Evolutionary conservation across 2,888 invertebrate genomes (phyloP).

Genomic region (Catonia carolina): DNA sequence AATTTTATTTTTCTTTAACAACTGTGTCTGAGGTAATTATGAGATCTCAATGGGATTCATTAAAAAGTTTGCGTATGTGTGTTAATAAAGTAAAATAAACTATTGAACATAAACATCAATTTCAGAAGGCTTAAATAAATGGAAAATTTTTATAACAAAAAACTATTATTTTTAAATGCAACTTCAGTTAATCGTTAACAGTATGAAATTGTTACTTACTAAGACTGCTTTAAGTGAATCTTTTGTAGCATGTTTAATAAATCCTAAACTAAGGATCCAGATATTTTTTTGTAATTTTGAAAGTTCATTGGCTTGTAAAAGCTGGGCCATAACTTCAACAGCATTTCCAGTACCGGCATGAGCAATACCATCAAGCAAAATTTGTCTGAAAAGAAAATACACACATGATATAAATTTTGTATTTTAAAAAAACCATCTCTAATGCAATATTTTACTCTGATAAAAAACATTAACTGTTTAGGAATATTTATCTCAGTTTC

Average conservation of each 20-base stretch:
- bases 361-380: slow-evolving; percentile 75
- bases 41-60: too few species aligned
- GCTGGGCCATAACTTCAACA: slow-evolving; percentile 60
- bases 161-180: too few species aligned
- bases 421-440: background rate
- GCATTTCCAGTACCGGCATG: slow-evolving; percentile 72
- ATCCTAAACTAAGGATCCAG: slow-evolving; percentile 60
- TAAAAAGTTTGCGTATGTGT: too few species aligned
- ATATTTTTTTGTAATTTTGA: slow-evolving; percentile 51
- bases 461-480: background rate
- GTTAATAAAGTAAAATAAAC: too few species aligned
- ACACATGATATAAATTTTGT: slow-evolving; percentile 16
- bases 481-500: background rate
- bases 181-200: too few species aligned
- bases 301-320: slow-evolving; percentile 60
- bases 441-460: slow-evolving; percentile 2
- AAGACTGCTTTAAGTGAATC: slow-evolving; percentile 56
- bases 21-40: too few species aligned
- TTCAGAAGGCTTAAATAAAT: too few species aligned
- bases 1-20: too few species aligned
- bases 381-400: slow-evolving; percentile 48
- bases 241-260: slow-evolving; percentile 59
- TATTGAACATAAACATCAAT: too few species aligned
- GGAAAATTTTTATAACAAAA: too few species aligned
- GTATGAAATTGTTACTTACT: slow-evolving; percentile 50